These are phyloP conservation scores for Stenotaenia linearis DNA, from an alignment of 2,888 invertebrate species.

Conservation along the genomic window DNA sequence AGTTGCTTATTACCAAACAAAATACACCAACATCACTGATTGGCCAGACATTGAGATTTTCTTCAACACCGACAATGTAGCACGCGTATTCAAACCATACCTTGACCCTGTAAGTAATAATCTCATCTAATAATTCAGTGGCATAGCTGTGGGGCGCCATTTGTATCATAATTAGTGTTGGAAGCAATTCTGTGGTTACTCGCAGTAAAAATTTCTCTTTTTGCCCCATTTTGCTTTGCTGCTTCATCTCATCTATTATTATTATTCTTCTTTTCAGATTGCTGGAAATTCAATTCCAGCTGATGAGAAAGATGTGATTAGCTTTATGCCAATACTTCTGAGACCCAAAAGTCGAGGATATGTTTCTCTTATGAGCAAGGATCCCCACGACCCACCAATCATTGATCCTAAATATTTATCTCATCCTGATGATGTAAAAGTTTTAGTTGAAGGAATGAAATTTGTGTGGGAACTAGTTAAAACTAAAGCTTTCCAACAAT, in stretches of 20 bases:
- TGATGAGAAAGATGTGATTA: slow-evolving; percentile 62
- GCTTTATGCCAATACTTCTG: slow-evolving; percentile 66
- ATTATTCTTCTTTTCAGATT: neutral
- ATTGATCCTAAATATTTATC: slow-evolving; percentile 90
- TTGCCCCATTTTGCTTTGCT: no score
- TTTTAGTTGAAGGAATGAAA: slow-evolving; percentile 62
- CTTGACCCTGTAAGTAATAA: neutral
- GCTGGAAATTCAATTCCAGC: slow-evolving; percentile 50
- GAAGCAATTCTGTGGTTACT: neutral
- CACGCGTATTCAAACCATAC: neutral
- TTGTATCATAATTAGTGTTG: no score
- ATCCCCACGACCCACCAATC: slow-evolving; percentile 78
- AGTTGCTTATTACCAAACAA: slow-evolving; percentile 77
- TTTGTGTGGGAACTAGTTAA: neutral
- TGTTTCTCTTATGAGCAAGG: slow-evolving; percentile 61
- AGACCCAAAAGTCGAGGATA: slow-evolving; percentile 67
- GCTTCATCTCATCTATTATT: no score
- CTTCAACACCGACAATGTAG: slow-evolving; percentile 62
- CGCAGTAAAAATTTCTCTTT: no score
- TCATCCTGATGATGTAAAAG: slow-evolving; percentile 68
- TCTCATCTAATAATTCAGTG: no score
- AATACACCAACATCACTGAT: slow-evolving; percentile 63
- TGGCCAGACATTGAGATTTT: slow-evolving; percentile 85
- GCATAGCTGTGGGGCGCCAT: no score
- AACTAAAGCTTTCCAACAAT: slow-evolving; percentile 29